A percentile compares a stretch with the other conserved stretches of the same genome.
Conservation (phyloP, 2,888 invertebrate species). For the Piscicola geometra region DNA sequence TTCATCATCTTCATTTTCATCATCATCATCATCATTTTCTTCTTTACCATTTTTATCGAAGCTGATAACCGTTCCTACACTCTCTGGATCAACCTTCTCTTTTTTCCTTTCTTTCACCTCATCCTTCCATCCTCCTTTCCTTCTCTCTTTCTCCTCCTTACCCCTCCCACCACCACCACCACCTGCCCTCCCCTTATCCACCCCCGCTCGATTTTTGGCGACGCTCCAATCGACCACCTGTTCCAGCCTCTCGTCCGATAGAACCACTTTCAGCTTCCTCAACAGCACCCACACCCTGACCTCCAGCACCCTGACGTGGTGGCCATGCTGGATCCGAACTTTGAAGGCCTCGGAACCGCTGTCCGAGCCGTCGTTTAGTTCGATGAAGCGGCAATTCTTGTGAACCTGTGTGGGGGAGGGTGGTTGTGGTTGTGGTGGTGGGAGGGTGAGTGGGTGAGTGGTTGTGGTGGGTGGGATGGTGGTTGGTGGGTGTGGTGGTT, state of each 20-base stretch:
- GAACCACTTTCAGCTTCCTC: slow-evolving; percentile 81
- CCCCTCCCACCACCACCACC: neutral
- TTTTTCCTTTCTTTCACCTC: neutral
- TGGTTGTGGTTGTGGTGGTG: no score
- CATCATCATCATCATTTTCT: no score
- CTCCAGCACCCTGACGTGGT: neutral
- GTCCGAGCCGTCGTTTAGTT: slow-evolving; percentile 3
- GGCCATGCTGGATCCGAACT: slow-evolving; percentile 15
- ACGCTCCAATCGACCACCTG: slow-evolving; percentile 86
- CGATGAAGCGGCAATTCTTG: neutral
- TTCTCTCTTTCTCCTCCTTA: neutral
- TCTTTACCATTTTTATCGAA: no score
- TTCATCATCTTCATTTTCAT: no score
- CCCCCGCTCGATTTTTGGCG: neutral
- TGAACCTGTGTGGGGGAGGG: neutral
- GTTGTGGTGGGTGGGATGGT: neutral
- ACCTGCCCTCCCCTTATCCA: neutral
- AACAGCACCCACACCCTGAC: slow-evolving; percentile 86
- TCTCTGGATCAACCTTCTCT: neutral
- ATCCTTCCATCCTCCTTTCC: neutral
- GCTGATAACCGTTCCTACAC: no score
- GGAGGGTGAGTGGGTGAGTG: neutral
- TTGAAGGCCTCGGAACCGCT: slow-evolving; percentile 1
- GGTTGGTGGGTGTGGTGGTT: no score
- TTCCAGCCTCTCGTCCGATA: slow-evolving; percentile 80